Evolutionary conservation across 1,140 invertebrate species (phyloP), one percentile per base, ranked within the genome.

Genomic region (Gryllus bimaculatus): DNA sequence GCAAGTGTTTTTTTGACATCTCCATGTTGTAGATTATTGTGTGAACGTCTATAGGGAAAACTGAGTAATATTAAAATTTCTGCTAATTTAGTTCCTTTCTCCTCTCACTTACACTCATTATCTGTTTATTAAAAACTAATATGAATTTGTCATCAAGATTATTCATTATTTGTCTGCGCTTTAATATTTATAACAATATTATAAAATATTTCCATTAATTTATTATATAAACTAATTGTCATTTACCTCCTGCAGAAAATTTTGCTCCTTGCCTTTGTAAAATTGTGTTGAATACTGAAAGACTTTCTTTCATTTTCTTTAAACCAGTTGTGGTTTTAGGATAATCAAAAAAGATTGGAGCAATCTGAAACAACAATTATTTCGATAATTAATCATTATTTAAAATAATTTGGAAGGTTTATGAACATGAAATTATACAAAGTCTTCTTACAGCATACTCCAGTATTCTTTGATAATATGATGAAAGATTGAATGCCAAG

Each of bases 291-390:
- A 93, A 92, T 8, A 90, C 88, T 39, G 90, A 87, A 20, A 94
- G 82, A 0, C 89, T 89, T 74, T 92, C 90, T 81, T 91, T 86
- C 0, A 90, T 86, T 84, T 91, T 92, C 83, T 92, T 93, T 47
- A 91, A 82, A 39, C 88, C 87, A 54, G 90, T 84, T 0, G 90
- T 87, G 3, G 90, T 92, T 80, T 91, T 87, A 83, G 91, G 83
- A 81, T 93, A 93, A 83, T 90, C 91, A 81, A 90, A 94, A 83
- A 92, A 93, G 82, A 93, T 91, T 66, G 93, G 93, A 7, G 84
- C 83, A 87, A 93, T 86, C 91, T 92, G 81, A 82, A 87, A 85
- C 48, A 81, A 79, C 80, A 76, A 78, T n/a, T 39, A 39, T 39
- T 39, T 39, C 1, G 5, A 39, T 39, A 76, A 39, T 20, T 39